phyloP scores from a whole-genome alignment of 2,888 invertebrate genomes.

The Drosophila pegasa region DNA sequence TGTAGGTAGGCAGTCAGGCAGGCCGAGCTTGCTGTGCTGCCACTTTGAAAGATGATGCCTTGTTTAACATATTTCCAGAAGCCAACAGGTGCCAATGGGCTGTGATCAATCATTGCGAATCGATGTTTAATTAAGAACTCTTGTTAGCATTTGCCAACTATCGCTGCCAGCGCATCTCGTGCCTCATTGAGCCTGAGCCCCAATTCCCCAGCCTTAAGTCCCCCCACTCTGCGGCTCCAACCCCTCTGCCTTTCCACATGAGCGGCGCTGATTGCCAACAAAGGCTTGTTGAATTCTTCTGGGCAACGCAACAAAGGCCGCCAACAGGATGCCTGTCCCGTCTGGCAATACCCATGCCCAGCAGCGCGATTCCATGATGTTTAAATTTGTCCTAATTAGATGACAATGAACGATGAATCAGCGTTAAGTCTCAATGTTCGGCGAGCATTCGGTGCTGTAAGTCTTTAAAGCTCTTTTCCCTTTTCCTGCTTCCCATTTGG shows the following conservation, averaged over 20 bases:
- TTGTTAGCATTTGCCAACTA: constrained; percentile 83
- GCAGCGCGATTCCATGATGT: constrained; percentile 63
- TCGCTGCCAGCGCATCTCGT: constrained; percentile 65
- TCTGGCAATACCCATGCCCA: constrained; percentile 27
- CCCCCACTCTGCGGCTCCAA: background rate
- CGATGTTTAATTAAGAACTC: constrained; percentile 85
- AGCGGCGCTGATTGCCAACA: constrained; percentile 68
- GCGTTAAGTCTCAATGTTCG: constrained; percentile 44
- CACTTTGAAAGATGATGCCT: constrained; percentile 73
- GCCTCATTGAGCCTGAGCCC: constrained; percentile 39
- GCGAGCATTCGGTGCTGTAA: background rate
- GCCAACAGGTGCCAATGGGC: constrained; percentile 85
- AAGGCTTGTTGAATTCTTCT: constrained; percentile 67
- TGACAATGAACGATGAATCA: constrained; percentile 82
- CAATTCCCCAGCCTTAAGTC: constrained; percentile 6
- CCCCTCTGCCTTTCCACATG: constrained; percentile 42
- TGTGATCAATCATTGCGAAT: constrained; percentile 84
- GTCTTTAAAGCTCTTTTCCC: background rate
- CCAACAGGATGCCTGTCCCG: constrained; percentile 40
- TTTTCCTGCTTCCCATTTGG: background rate
- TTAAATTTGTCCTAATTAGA: constrained; percentile 84
- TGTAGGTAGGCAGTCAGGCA: constrained; percentile 23
- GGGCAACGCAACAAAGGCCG: constrained; percentile 29
- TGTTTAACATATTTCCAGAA: constrained; percentile 85
- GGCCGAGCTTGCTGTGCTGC: constrained; percentile 36